Base-by-base conservation (phyloP, 2,888 invertebrate species). In the Neria commutata region DNA sequence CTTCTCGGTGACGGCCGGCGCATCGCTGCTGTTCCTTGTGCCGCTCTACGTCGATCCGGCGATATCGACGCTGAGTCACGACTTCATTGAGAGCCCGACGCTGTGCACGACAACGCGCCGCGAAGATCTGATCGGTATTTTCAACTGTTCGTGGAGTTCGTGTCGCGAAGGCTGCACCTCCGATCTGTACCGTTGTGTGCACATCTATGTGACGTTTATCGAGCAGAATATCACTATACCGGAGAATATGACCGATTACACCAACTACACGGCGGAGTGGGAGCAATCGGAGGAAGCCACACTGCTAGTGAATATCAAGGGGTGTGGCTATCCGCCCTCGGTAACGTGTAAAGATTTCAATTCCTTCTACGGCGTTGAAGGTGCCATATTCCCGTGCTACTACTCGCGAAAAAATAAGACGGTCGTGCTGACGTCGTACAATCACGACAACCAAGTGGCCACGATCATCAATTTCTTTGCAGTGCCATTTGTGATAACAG, bases 151-250 rank as follows among this genome's bases (percentile, higher is more conserved):
- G 54, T 94, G 94, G 94, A 89, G 93, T 50, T 94, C 94, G 45
- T 95, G 94, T 77, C 87, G 92, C 71, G 94, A 94, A 83, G 94
- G 94, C 47, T 94, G 94, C 79, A 94, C 94, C 10, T 90, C 91
- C 49, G 92, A 93, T 74, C 86, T 88, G 61, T 88, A 87, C 78
- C 84, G 85, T 67, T 88, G 88, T 79, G 86, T 85, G 50, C 88
- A 88, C 79, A 86, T 88, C 66, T 87, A 86, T 79, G 88, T 88
- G 73, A 85, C 81, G 73, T 82, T 81, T 72, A 78, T 82, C 55
- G 81, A 81, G 65, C 76, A 79, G 63, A 82, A 82, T 65, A 80
- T 80, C 62, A 81, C 81, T 19, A 78, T 81, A 75, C 80, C 81
- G 14, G 78, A 75, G 64, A 81, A 81, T 63, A 75, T 80, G 76